phyloP scores from a whole-genome alignment of 2,888 invertebrate species.

The Chrysopilus asiliformis region DNA sequence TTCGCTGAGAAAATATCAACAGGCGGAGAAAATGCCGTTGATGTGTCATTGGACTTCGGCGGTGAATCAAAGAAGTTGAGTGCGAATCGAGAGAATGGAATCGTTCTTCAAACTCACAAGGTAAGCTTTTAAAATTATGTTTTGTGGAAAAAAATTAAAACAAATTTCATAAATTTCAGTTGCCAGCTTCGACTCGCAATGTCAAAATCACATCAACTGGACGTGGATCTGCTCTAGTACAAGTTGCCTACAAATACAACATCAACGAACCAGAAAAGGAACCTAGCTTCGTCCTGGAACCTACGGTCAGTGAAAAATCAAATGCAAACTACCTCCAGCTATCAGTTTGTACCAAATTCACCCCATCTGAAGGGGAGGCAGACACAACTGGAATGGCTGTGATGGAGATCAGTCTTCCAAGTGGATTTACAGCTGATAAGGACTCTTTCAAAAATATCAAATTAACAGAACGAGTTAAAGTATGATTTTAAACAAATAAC shows the following conservation, averaged over 20 bases:
- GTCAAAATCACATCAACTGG: conserved; percentile 68
- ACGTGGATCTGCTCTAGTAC: conserved; percentile 63
- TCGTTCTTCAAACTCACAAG: conserved; percentile 67
- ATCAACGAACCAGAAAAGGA: not conserved
- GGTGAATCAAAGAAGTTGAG: conserved; percentile 45
- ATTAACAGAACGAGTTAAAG: too few species aligned
- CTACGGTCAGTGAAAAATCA: too few species aligned
- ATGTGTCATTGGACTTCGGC: conserved; percentile 42
- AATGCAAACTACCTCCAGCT: too few species aligned
- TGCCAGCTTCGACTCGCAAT: conserved; percentile 39
- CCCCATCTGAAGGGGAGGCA: too few species aligned
- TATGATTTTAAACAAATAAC: too few species aligned
- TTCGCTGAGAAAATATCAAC: conserved; percentile 41
- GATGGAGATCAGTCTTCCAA: too few species aligned
- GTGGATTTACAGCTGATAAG: too few species aligned
- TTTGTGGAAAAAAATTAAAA: not conserved
- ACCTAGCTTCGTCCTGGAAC: too few species aligned
- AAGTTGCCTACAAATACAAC: conserved; percentile 38
- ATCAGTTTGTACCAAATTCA: too few species aligned
- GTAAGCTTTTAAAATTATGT: too few species aligned
- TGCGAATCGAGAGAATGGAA: conserved; percentile 62
- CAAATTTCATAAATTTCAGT: conserved; percentile 14
- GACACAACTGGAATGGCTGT: too few species aligned
- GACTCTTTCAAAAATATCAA: too few species aligned
- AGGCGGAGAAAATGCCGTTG: conserved; percentile 37